Evolutionary conservation across 2,113 vertebrate genomes (phyloP), one percentile per base, ranked within the genome.

Genomic region (Leptobrachium ailaonicum): DNA sequence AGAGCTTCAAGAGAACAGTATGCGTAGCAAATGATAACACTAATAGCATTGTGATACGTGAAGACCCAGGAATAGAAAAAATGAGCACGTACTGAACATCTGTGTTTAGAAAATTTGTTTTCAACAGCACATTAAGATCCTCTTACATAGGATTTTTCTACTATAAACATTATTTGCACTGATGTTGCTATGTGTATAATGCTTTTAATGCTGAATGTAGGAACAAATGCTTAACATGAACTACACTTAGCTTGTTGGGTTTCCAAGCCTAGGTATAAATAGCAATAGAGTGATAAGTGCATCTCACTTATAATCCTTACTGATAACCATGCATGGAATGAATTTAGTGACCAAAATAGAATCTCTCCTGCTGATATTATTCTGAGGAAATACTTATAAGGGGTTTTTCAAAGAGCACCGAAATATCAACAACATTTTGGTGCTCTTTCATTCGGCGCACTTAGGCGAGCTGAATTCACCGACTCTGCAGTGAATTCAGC

Each of bases 281-380:
- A 66, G 45, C 69, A 73, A 9, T 66, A 41, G 45, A 20, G 45
- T 43, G 54, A 63, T 73, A 79, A 79, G 64, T 44, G 7, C 70
- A 79, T 73, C 45, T 70, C 71, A 56, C 77, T 66, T 72, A 73
- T 66, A 73, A 79, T 79, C 77, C 70, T 66, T 73, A 79, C 42
- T 73, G 47, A 79, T 79, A 79, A 66, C 66, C 62, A 72, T 41
- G 10, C 44, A 54, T 13, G 62, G 56, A 79, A 71, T 78, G 67
- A 66, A 41, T 72, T 44, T 8, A 42, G 77, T 79, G 77, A 53
- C 58, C 14, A 53, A 69, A 73, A 56, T 73, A 79, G 77, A 72
- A 73, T 50, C 4, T 5, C 47, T 50, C 47, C 4, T 8, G 4
- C 4, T 50, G 47, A 50, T 50, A 50, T 4, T 8, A 50, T 8